Evolutionary conservation across 2,888 invertebrate species (phyloP).

Genomic region (Artemia sp.): DNA sequence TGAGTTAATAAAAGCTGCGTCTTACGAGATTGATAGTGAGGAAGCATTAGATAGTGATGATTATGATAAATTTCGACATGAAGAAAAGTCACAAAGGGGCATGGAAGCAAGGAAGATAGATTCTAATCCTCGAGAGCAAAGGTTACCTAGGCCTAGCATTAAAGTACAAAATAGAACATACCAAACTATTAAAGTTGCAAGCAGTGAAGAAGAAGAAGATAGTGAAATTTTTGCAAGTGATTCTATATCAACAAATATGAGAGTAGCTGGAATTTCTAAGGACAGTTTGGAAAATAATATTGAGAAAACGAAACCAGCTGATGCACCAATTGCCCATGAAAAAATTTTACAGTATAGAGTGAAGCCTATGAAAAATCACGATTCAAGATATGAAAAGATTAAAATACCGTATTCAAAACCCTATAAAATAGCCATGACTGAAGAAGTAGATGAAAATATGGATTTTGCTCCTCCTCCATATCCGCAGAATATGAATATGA

Average conservation of each 20-base stretch:
- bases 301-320: neutral
- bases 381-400: neutral
- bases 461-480: neutral
- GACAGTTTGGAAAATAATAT: neutral
- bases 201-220: constrained; percentile 7
- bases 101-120: neutral
- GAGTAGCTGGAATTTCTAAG: neutral
- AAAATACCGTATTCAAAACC: constrained; percentile 10
- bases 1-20: no score
- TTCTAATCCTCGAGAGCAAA: neutral
- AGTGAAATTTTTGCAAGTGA: neutral
- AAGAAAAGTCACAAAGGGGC: neutral
- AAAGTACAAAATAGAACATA: neutral
- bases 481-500: neutral
- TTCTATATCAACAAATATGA: neutral
- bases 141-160: neutral
- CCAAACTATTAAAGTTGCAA: neutral
- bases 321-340: neutral
- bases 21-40: neutral
- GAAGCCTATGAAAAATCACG: neutral
- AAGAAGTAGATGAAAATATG: neutral
- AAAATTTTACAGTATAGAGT: neutral
- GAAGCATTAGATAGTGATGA: neutral
- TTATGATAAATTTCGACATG: neutral
- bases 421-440: neutral